A percentile compares a stretch with the other conserved stretches of the same genome.
These are phyloP conservation scores for Danionella cerebrum DNA, from an alignment of 2,113 vertebrate genomes.

Conservation along the genomic window DNA sequence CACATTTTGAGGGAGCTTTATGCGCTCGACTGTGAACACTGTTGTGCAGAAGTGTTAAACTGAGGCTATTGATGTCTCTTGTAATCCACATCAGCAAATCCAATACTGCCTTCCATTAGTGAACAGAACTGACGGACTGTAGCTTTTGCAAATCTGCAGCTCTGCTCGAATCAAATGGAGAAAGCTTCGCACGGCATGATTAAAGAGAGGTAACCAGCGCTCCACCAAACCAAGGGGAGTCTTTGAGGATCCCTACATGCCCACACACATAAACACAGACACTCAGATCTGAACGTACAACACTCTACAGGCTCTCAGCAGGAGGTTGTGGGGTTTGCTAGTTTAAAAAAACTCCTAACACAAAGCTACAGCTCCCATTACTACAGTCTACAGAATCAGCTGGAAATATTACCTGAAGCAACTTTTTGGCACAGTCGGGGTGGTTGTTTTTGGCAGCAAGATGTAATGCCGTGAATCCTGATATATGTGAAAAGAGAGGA, in stretches of 20 bases:
- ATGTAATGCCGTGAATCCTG: constrained; percentile 86
- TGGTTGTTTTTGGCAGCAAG: constrained; percentile 88
- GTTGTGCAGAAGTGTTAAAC: neutral
- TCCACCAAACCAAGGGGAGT: neutral
- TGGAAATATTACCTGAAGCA: constrained; percentile 79
- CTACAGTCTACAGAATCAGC: neutral
- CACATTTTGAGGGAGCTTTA: neutral
- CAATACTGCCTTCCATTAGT: neutral
- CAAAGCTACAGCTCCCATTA: neutral
- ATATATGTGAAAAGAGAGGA: neutral
- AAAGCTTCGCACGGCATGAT: neutral
- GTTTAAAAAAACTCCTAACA: neutral
- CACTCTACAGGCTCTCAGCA: neutral
- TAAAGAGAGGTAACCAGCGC: neutral
- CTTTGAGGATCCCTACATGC: neutral
- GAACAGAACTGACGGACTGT: neutral
- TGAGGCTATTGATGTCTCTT: neutral
- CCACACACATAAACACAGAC: neutral
- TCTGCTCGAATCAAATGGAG: neutral
- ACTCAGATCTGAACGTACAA: too few relatives aligned
- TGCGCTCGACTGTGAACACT: neutral
- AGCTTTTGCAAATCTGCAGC: neutral
- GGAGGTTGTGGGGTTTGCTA: neutral
- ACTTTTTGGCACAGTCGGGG: constrained; percentile 76
- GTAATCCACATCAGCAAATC: neutral